Base-by-base conservation (phyloP, 2,888 invertebrate species). In the Ennomos erosarius region DNA sequence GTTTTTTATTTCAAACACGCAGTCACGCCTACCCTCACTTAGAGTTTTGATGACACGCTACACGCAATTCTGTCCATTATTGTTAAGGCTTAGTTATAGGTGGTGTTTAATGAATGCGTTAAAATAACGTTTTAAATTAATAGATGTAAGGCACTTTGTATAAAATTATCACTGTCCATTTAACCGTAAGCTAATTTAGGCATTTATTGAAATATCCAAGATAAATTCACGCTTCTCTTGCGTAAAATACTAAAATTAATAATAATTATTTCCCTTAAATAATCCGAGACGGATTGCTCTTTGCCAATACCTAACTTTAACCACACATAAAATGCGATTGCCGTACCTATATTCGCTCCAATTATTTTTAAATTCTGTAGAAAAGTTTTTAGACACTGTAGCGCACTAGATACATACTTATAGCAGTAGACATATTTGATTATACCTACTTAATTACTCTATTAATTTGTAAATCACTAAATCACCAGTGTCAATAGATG, bases 11-110 rank as follows among this genome's bases (percentile, higher is more conserved):
- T 34, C 39, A 33, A 44, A 56, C 62, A 59, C 63, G 59, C 62
- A 49, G 59, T 71, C 79, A 78, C 82, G 79, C 82, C 70, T 79
- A 26, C 26, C 26, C 26, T 77, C 79, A 77, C 78, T 74, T 71
- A 69, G 71, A 64, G 62, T 69, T 67, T 77, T 72, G 70, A 79
- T 76, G 75, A 82, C 85, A 90, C 88, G 89, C 90, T 85, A 88
- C 85, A 88, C 81, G 91, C 91, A 90, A 92, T 85, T 90, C 91
- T 92, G 91, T 92, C 91, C 91, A 92, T 88, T 92, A 88, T 78
- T 47, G 13, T 62, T 89, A 90, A 89, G 88, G 69, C 69, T 55
- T 65, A 70, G 64, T 49, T 62, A 50, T 84, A 85, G 82, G 80
- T 79, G 73, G 76, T 82, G 78, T 85, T 82, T 73, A 65, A 69